Evolutionary conservation across 2,888 invertebrate species (phyloP), one percentile per base, ranked within the genome.

Genomic region (Pollenia griseotomentosa): DNA sequence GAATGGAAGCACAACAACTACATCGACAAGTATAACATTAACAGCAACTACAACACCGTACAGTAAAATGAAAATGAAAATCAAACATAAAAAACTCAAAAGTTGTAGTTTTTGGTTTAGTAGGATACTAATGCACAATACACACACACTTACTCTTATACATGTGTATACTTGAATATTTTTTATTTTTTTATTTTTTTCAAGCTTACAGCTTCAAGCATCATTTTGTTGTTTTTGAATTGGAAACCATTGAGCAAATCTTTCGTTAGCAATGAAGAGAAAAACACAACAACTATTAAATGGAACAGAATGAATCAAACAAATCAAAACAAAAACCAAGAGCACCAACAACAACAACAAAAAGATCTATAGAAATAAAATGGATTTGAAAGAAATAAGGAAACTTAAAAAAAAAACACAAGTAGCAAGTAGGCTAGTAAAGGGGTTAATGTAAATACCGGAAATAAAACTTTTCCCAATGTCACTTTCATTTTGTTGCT

Each of bases 381-480:
- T 80, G 61, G 61, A 19, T 4, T 59, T 53, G 57, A 66, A 71
- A 33, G 33, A 33, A 33, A 33, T 33, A 33, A 33, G 33, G 6
- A 33, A 33, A 33, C 33, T 33, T 19, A 19, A 19, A 19, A 33
- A 59, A 71, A 48, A n/a, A 68, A 74, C 61, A 73, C 8, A 77
- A 65, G 42, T 12, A 59, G 8, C 48, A 73, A 65, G 51, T 33
- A 33, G 65, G 44, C 77, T 78, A 65, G 63, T 51, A 46, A 68
- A 63, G 55, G 78, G 63, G 10, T 78, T 81, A 84, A 84, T 74
- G 73, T 82, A 83, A 87, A 84, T 78, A 83, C 83, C 81, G 84
- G 87, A 87, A 87, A 87, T 87, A 74, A 84, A 87, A 87, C 78
- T 87, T 87, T 84, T 33, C 59, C 74, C 81, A 87, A 87, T 87